phyloP scores from a whole-genome alignment of 1,140 invertebrate genomes.

The Agraylea sexmaculata region DNA sequence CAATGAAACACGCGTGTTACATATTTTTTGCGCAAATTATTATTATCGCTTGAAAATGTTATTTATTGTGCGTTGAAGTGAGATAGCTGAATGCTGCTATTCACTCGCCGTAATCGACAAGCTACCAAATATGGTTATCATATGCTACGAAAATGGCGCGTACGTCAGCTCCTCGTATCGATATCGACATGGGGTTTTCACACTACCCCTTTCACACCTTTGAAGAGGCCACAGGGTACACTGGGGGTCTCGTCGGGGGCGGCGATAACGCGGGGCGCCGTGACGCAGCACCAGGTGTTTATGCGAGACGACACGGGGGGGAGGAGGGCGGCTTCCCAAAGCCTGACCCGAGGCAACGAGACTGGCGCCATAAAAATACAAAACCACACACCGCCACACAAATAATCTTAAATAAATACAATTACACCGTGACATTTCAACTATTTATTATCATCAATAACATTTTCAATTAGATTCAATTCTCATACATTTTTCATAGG shows the following conservation, averaged over 20 bases:
- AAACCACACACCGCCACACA: too few relatives aligned
- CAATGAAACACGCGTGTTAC: conserved; percentile 1
- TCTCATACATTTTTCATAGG: too few relatives aligned
- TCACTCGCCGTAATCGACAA: conserved; percentile 4
- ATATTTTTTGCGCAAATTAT: conserved; percentile 5
- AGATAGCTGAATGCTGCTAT: not conserved
- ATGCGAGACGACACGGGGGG: too few relatives aligned
- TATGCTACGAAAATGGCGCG: conserved; percentile 16
- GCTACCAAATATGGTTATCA: conserved; percentile 19
- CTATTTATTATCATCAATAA: too few relatives aligned
- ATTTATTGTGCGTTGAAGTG: not conserved
- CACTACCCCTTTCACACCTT: conserved; percentile 1
- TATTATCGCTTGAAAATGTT: not conserved
- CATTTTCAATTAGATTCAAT: too few relatives aligned
- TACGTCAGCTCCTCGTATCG: conserved; percentile 5
- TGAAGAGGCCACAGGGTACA: conserved; percentile 1
- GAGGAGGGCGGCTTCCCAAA: too few relatives aligned
- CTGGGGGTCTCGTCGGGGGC: conserved; percentile 4
- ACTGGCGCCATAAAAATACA: too few relatives aligned
- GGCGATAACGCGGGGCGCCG: conserved; percentile 5
- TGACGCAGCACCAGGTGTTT: too few relatives aligned
- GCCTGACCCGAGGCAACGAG: too few relatives aligned
- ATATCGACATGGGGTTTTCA: conserved; percentile 11
- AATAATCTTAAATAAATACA: too few relatives aligned
- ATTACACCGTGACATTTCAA: too few relatives aligned